These are phyloP conservation scores for Rhinoraja longicauda DNA, from an alignment of 2,797 vertebrate species.

Conservation along the genomic window DNA sequence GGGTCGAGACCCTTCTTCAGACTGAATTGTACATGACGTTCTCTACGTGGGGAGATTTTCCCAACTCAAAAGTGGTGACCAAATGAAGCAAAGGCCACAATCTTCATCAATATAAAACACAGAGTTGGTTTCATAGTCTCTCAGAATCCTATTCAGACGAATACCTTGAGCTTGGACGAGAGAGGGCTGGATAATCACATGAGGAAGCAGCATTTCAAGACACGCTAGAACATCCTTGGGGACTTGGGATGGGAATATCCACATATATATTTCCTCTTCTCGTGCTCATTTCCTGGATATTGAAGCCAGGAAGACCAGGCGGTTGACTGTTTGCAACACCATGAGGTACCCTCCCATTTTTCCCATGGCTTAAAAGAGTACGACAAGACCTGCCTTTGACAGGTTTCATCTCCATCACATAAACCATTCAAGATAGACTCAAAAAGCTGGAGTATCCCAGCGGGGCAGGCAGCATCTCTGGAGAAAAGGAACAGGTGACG, in stretches of 20 bases:
- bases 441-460: too few relatives aligned
- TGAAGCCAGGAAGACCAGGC: neutral
- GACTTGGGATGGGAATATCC: neutral
- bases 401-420: neutral
- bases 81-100: neutral
- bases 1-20: too few relatives aligned
- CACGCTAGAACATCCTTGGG: neutral
- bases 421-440: too few relatives aligned
- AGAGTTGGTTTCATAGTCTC: neutral
- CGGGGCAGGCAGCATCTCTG: too few relatives aligned
- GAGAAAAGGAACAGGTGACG: too few relatives aligned
- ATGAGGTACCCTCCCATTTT: neutral
- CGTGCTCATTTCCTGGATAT: constrained; percentile 20
- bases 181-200: neutral
- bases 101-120: neutral
- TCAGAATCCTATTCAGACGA: neutral
- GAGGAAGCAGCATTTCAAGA: neutral
- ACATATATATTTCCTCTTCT: neutral
- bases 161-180: neutral
- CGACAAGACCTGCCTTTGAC: neutral
- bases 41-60: neutral
- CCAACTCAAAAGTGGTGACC: neutral
- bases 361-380: neutral
- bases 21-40: too few relatives aligned
- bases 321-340: neutral